phyloP scores from a whole-genome alignment of 1,140 invertebrate species.

The Drosophila azteca region DNA sequence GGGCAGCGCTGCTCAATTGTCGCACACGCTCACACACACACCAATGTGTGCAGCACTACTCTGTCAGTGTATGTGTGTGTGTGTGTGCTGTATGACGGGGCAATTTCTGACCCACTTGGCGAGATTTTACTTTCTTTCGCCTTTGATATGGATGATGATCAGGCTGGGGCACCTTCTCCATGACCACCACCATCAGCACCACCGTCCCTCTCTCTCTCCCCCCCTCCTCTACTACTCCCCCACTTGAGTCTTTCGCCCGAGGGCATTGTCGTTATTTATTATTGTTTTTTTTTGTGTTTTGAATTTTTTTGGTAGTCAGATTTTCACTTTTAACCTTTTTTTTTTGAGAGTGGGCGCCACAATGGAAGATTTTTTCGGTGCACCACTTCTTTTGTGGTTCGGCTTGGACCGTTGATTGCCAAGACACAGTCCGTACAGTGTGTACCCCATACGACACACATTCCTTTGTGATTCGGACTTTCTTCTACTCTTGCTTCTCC shows the following conservation, averaged over 20 bases:
- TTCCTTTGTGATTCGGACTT: too few species aligned
- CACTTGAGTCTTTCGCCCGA: too few species aligned
- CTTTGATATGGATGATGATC: slow-evolving; percentile 38
- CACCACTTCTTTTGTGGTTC: slow-evolving; percentile 21
- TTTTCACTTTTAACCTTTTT: slow-evolving; percentile 73
- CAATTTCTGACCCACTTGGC: slow-evolving; percentile 77
- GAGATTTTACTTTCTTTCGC: slow-evolving; percentile 77
- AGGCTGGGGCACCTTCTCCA: too few species aligned
- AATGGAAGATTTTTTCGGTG: slow-evolving; percentile 28
- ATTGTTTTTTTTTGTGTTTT: slow-evolving; percentile 13
- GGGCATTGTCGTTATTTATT: slow-evolving; percentile 10
- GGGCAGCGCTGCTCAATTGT: slow-evolving; percentile 20
- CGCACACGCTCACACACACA: neutral
- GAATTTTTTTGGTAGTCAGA: slow-evolving; percentile 20
- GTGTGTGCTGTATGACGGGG: slow-evolving; percentile 39
- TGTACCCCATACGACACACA: slow-evolving; percentile 6
- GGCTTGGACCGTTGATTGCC: slow-evolving; percentile 5
- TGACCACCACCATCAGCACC: too few species aligned
- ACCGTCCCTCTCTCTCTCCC: too few species aligned
- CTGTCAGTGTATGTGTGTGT: slow-evolving; percentile 4
- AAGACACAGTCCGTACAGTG: slow-evolving; percentile 4
- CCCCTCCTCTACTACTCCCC: too few species aligned
- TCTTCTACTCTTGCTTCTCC: too few species aligned
- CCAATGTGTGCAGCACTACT: too few species aligned
- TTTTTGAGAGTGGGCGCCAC: slow-evolving; percentile 30